Evolutionary conservation across 2,888 invertebrate species (phyloP).

Genomic region (Scotopteryx bipunctaria): DNA sequence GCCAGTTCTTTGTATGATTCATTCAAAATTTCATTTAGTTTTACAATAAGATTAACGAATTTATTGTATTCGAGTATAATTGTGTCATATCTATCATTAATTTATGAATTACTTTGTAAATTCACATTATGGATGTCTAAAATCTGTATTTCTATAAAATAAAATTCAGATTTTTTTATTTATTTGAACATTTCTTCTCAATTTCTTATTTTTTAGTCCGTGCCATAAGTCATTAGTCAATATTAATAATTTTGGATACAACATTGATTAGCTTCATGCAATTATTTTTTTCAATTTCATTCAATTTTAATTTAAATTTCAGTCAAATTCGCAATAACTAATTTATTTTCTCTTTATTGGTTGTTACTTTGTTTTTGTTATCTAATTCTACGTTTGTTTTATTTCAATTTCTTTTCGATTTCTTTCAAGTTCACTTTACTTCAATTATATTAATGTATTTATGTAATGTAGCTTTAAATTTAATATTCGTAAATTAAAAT

Average conservation of each 20-base stretch:
- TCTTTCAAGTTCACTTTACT: constrained; percentile 51
- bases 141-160: constrained; percentile 28
- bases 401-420: constrained; percentile 57
- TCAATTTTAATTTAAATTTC: constrained; percentile 30
- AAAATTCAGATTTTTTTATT: constrained; percentile 27
- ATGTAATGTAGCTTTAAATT: constrained; percentile 76
- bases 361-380: constrained; percentile 79
- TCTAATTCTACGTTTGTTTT: constrained; percentile 75
- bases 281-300: constrained; percentile 24
- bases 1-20: constrained; percentile 12
- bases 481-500: constrained; percentile 57
- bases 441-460: constrained; percentile 54
- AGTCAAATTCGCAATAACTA: constrained; percentile 42
- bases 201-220: constrained; percentile 41
- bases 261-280: constrained; percentile 30
- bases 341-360: constrained; percentile 59
- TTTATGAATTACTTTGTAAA: constrained; percentile 30
- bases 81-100: constrained; percentile 39
- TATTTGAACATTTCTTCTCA: constrained; percentile 24
- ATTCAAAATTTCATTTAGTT: constrained; percentile 24
- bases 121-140: constrained; percentile 25
- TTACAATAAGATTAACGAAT: constrained; percentile 34
- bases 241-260: constrained; percentile 31
- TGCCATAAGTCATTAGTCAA: constrained; percentile 54
- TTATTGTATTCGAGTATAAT: constrained; percentile 37